Base-by-base conservation (phyloP, 1,140 invertebrate genomes). In the Asbolus verrucosus region DNA sequence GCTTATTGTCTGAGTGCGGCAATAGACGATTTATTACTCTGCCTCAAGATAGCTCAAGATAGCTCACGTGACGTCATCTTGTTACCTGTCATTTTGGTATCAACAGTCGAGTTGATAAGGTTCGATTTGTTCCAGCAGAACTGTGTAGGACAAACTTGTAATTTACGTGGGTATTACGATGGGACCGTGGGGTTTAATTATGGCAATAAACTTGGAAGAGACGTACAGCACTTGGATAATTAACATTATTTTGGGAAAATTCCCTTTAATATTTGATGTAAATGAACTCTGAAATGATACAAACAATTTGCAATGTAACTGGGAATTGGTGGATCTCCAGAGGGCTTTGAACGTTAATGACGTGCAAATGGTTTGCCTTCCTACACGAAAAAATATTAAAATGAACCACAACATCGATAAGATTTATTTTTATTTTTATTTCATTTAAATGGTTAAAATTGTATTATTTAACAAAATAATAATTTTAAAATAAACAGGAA, bases 211-310 rank as follows among this genome's bases (percentile, higher is more conserved):
- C 5, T 11, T 13, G 15, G 33, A 14, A 3, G 27, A 61, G 24
- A 43, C 11, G 63, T 38, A 33, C 14, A n/a, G 6, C 13, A 16
- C 13, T 38, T 3, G 50, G 50, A 27, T 50, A 50, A 50, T 50
- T 50, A 18, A 50, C 16, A n/a, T 50, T 50, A 21, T 50, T 19
- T 50, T 24, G 43, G 60, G 38, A 36, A 63, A 63, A 63, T 63
- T 39, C 18, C 24, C 0, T 21, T 33, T 14, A 13, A 61, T 61
- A 33, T 59, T 59, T 30, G 31, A 38, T 62, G 36, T 38, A 62
- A 36, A 62, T 36, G 60, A 62, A 39, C 60, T 38, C 36, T n/a
- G 16, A 11, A 9, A 62, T 8, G 36, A 19, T 33, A n/a, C 13
- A 14, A 16, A 1, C 5, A 11, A 33, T 39, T 38, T 39, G 27